Conservation (phyloP, 1,140 invertebrate genomes). For the Achroia grisella region DNA sequence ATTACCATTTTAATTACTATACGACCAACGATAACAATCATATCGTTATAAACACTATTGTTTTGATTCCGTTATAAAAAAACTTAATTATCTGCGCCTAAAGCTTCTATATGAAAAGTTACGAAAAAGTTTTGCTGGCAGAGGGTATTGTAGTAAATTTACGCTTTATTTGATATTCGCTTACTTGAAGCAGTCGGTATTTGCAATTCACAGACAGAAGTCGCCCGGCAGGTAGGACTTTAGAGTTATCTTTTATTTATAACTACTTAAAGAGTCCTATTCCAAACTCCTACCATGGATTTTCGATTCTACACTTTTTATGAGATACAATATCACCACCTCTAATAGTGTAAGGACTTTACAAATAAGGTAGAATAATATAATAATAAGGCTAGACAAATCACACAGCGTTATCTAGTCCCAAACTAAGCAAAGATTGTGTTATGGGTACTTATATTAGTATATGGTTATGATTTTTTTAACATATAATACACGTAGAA, state of each 20-base stretch:
- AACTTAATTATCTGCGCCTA: conserved; percentile 14
- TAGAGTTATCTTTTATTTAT: conserved; percentile 69
- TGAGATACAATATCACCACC: not conserved
- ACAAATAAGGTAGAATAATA: no score
- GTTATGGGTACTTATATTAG: no score
- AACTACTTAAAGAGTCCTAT: conserved; percentile 41
- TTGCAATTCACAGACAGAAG: conserved; percentile 63
- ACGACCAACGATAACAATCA: conserved; percentile 43
- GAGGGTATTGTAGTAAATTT: conserved; percentile 14
- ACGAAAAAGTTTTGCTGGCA: conserved; percentile 15
- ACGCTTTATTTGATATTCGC: conserved; percentile 23
- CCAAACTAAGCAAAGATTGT: no score
- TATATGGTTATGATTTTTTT: no score
- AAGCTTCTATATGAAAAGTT: not conserved
- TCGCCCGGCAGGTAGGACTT: conserved; percentile 50
- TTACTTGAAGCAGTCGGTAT: conserved; percentile 38
- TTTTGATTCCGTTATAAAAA: conserved; percentile 34
- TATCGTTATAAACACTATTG: conserved; percentile 45
- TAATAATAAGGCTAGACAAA: no score
- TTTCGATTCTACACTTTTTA: conserved; percentile 6
- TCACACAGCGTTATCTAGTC: no score
- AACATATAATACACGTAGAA: no score
- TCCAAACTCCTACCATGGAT: conserved; percentile 30
- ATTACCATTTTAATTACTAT: conserved; percentile 65
- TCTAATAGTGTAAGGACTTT: no score